Evolutionary conservation across 1,140 invertebrate genomes (phyloP).

Genomic region (Diachasma alloeum): DNA sequence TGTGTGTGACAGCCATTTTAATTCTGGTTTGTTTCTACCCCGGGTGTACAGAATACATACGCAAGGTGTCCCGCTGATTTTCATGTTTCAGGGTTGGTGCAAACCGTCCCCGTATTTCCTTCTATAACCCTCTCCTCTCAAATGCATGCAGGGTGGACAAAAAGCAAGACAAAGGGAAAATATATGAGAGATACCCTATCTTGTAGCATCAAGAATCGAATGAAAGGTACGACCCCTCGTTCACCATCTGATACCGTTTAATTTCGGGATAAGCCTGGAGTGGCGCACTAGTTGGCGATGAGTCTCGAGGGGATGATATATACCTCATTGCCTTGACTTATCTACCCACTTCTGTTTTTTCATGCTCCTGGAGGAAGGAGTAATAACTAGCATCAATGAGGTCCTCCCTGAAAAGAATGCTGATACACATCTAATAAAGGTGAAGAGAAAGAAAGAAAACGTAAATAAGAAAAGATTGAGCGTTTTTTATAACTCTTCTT

Average conservation of each 20-base stretch:
- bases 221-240: conserved; percentile 39
- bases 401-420: neutral
- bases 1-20: conserved; percentile 60
- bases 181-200: conserved; percentile 22
- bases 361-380: neutral
- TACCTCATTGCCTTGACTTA: conserved; percentile 22
- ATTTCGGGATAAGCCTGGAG: conserved; percentile 50
- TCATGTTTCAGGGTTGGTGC: conserved; percentile 48
- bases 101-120: neutral
- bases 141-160: conserved; percentile 21
- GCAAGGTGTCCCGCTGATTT: conserved; percentile 45
- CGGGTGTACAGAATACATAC: neutral
- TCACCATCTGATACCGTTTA: conserved; percentile 53
- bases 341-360: neutral
- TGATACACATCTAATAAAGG: neutral
- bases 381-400: neutral
- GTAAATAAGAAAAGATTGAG: neutral
- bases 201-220: conserved; percentile 51
- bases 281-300: conserved; percentile 7
- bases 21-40: conserved; percentile 41
- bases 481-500: no score
- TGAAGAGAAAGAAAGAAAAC: neutral
- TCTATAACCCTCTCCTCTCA: conserved; percentile 5
- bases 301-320: neutral
- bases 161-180: neutral